phyloP scores from a whole-genome alignment of 2,113 vertebrate species.

The Raja brachyura region DNA sequence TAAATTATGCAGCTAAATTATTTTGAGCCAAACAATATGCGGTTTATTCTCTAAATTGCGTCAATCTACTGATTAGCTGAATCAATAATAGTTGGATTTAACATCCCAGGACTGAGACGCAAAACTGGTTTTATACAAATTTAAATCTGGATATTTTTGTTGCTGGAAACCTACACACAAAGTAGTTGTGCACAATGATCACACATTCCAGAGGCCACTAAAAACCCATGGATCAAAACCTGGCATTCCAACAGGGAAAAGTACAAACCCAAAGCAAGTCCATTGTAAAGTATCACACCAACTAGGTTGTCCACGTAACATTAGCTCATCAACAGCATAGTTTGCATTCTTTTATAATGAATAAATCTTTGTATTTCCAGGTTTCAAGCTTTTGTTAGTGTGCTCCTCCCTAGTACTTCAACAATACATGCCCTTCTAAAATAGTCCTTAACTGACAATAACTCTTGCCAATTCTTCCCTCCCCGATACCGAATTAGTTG shows the following conservation, averaged over 20 bases:
- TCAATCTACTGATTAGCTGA: too few species aligned
- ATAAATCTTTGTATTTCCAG: not conserved
- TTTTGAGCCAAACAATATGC: not conserved
- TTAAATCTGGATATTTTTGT: not conserved
- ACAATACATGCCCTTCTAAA: not conserved
- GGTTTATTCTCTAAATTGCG: not conserved
- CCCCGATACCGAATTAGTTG: not conserved
- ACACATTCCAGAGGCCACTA: not conserved
- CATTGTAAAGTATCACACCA: not conserved
- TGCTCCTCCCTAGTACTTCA: not conserved
- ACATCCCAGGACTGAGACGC: not conserved
- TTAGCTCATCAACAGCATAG: not conserved
- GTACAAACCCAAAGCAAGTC: not conserved
- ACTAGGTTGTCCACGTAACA: not conserved
- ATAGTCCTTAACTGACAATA: not conserved
- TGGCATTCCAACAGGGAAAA: not conserved
- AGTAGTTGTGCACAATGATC: not conserved
- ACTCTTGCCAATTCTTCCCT: not conserved
- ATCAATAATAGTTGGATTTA: too few species aligned
- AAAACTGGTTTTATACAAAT: not conserved
- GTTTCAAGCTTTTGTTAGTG: not conserved
- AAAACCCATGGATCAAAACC: not conserved
- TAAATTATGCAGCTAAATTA: not conserved
- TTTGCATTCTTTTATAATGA: not conserved
- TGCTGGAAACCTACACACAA: not conserved